Percentiles rank a stretch among this genome's conserved stretches.
phyloP scores from a whole-genome alignment of 2,113 vertebrate genomes.

The Thermophis baileyi region DNA sequence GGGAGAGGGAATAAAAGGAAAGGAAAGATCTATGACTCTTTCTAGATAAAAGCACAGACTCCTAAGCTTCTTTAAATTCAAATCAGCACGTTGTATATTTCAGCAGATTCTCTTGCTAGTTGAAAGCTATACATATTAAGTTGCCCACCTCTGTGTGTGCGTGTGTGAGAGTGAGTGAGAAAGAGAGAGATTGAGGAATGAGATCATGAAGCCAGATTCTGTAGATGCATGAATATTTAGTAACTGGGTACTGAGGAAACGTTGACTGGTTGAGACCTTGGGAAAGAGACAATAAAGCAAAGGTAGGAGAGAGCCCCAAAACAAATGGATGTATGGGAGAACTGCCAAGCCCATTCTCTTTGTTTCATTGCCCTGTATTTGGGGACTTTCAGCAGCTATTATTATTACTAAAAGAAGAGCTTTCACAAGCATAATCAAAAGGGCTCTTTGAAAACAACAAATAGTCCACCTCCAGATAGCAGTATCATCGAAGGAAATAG shows the following conservation, averaged over 20 bases:
- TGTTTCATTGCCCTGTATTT: no score
- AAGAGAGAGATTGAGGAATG: background rate
- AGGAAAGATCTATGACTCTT: background rate
- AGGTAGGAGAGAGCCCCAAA: background rate
- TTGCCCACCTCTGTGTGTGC: background rate
- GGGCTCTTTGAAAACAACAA: background rate
- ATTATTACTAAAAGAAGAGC: background rate
- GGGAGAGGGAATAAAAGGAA: no score
- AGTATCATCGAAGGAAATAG: background rate
- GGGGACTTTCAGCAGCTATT: background rate
- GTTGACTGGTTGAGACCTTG: background rate
- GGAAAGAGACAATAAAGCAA: background rate
- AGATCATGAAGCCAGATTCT: background rate
- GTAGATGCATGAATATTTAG: background rate
- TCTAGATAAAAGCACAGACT: background rate
- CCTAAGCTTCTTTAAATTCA: background rate
- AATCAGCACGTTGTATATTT: background rate
- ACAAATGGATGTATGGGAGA: background rate
- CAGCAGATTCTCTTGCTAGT: background rate
- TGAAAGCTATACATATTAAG: background rate
- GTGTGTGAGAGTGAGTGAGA: background rate
- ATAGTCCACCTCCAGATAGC: background rate
- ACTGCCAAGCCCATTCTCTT: background rate
- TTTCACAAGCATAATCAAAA: background rate
- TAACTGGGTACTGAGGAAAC: background rate